Conservation (phyloP, 2,797 vertebrate genomes). For the Karalla daura region DNA sequence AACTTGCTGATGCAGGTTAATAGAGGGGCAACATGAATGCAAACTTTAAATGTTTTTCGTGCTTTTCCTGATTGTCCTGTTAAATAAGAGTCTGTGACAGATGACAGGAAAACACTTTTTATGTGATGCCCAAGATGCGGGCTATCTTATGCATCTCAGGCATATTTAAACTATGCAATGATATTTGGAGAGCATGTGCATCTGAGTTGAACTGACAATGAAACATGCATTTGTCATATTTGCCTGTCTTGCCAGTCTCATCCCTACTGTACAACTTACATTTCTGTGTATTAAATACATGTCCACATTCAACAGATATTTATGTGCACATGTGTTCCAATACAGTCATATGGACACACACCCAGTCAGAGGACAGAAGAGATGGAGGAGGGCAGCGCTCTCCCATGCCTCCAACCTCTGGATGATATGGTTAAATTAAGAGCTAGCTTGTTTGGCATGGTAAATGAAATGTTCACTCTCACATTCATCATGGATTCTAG, state of each 20-base stretch:
- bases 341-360: not conserved
- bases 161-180: not conserved
- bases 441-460: not conserved
- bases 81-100: no score
- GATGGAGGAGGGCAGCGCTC: not conserved
- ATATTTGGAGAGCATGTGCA: not conserved
- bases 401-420: conserved; percentile 2
- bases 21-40: not conserved
- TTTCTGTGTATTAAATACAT: no score
- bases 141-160: not conserved
- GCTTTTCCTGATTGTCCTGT: no score
- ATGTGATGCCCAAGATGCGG: not conserved
- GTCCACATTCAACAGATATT: not conserved
- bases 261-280: no score
- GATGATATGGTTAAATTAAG: conserved; percentile 5
- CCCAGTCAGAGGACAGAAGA: not conserved
- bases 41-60: not conserved
- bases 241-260: not conserved
- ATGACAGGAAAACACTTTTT: not conserved
- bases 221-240: not conserved
- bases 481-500: not conserved
- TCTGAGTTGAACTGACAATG: no score
- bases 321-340: not conserved
- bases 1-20: not conserved
- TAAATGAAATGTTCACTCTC: conserved; percentile 17